These are phyloP conservation scores for Epinephelus fuscoguttatus DNA, from an alignment of 2,113 vertebrate genomes.

Conservation along the genomic window DNA sequence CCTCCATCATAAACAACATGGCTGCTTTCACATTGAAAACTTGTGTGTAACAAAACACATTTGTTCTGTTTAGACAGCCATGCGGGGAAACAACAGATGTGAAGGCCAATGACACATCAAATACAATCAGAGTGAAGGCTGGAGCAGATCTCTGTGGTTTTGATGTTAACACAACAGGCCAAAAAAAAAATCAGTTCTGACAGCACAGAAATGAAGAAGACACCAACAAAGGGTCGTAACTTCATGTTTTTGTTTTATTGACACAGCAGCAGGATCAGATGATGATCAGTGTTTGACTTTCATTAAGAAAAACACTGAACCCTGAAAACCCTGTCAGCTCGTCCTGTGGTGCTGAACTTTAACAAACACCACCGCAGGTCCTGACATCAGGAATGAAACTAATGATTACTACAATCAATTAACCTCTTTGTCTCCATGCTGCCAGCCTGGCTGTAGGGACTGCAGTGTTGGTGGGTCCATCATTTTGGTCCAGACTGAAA, in stretches of 20 bases:
- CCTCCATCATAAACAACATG: slow-evolving; percentile 49
- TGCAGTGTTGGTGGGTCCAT: not conserved
- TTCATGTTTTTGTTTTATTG: not conserved
- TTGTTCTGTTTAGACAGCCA: slow-evolving; percentile 25
- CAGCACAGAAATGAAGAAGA: not conserved
- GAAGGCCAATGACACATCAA: slow-evolving; percentile 11
- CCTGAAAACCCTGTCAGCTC: no score
- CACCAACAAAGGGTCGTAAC: not conserved
- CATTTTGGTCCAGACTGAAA: not conserved
- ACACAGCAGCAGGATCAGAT: not conserved
- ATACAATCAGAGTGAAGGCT: not conserved
- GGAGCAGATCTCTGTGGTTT: slow-evolving; percentile 3
- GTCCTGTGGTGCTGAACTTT: not conserved
- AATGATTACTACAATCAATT: not conserved
- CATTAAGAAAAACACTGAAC: not conserved
- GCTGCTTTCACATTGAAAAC: slow-evolving; percentile 29
- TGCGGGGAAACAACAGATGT: slow-evolving; percentile 2
- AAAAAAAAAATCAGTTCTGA: not conserved
- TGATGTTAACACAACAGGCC: not conserved
- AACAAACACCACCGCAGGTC: not conserved
- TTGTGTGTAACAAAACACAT: slow-evolving; percentile 16
- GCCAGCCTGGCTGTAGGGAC: no score
- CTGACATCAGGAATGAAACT: not conserved
- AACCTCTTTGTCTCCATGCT: not conserved
- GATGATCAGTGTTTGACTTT: not conserved